Evolutionary conservation across 1,140 invertebrate genomes (phyloP).

Genomic region (Nymphalis io): DNA sequence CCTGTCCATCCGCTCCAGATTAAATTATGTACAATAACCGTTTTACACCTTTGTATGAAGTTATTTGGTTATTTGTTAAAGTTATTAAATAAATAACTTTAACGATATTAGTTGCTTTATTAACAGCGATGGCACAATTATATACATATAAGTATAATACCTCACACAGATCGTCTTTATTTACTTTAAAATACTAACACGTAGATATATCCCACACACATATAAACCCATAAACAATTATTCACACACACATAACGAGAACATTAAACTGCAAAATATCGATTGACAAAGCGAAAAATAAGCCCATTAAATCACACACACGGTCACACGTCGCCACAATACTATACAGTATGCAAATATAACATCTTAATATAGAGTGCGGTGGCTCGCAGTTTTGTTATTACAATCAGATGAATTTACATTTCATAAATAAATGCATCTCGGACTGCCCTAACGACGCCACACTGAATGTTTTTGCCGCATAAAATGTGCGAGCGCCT

Average conservation of each 20-base stretch:
- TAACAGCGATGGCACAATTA: neutral
- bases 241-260: constrained; percentile 15
- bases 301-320: constrained; percentile 50
- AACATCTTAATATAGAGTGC: constrained; percentile 79
- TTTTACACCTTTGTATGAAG: neutral
- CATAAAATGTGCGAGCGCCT: constrained; percentile 54
- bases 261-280: constrained; percentile 28
- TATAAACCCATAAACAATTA: constrained; percentile 18
- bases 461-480: constrained; percentile 64
- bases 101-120: constrained; percentile 4
- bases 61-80: too few species aligned
- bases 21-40: constrained; percentile 1
- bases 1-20: neutral
- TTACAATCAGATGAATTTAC: constrained; percentile 79
- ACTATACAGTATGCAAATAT: constrained; percentile 74
- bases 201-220: neutral
- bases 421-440: constrained; percentile 81
- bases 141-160: neutral
- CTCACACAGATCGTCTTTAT: neutral
- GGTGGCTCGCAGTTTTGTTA: constrained; percentile 76
- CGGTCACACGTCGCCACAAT: constrained; percentile 55
- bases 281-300: constrained; percentile 52
- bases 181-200: neutral
- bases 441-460: constrained; percentile 67
- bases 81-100: constrained; percentile 2